Evolutionary conservation across 2,888 invertebrate genomes (phyloP).

Genomic region (Ptilodon capucinus): DNA sequence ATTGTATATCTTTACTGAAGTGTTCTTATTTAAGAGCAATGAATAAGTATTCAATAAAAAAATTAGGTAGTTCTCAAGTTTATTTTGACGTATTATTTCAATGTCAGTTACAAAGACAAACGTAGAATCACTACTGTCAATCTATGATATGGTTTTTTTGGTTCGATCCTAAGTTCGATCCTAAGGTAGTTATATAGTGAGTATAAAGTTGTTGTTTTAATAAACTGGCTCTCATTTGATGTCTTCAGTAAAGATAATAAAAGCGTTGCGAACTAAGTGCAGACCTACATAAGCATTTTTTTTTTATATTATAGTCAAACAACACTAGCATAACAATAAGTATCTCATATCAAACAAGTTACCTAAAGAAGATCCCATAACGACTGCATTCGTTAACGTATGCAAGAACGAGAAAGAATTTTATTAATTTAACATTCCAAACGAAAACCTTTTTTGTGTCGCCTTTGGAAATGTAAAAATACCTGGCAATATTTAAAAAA

Average conservation of each 20-base stretch:
- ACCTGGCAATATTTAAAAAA: background rate
- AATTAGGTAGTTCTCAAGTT: too few species aligned
- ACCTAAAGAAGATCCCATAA: slow-evolving; percentile 44
- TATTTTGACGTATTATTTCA: too few species aligned
- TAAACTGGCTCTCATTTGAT: background rate
- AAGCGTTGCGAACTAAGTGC: background rate
- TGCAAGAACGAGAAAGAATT: slow-evolving; percentile 9
- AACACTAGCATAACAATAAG: background rate
- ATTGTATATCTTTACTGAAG: background rate
- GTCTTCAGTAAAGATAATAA: background rate
- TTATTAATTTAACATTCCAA: slow-evolving; percentile 11
- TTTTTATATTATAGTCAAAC: background rate
- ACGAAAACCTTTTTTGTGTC: background rate
- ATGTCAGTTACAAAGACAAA: too few species aligned
- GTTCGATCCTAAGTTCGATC: too few species aligned
- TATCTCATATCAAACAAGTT: slow-evolving; percentile 10
- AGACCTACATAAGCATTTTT: background rate
- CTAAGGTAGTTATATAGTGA: too few species aligned
- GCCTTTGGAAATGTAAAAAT: background rate
- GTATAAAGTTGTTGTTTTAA: background rate
- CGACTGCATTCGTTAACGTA: slow-evolving; percentile 37
- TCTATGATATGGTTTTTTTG: too few species aligned
- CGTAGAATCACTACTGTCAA: too few species aligned
- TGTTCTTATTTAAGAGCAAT: background rate
- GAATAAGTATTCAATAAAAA: too few species aligned